Evolutionary conservation across 2,888 invertebrate genomes (phyloP).

Genomic region (Automeris io): DNA sequence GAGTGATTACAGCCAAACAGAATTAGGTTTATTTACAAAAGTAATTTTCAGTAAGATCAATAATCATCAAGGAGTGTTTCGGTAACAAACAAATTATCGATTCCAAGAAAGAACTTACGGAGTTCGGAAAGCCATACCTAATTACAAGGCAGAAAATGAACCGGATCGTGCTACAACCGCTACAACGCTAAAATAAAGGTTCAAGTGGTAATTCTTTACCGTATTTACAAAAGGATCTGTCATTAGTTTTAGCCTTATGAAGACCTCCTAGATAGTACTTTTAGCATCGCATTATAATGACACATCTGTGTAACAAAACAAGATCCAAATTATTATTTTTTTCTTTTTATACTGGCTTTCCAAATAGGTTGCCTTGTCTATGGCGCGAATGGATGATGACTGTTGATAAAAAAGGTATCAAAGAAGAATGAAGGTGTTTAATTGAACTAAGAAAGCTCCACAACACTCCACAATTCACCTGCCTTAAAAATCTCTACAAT

Average conservation of each 20-base stretch:
- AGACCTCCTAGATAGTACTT: constrained; percentile 38
- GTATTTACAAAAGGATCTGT: constrained; percentile 49
- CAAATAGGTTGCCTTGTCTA: no score
- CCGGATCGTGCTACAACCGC: constrained; percentile 32
- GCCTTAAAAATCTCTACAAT: no score
- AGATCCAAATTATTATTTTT: no score
- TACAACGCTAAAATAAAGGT: constrained; percentile 43
- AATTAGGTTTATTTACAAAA: constrained; percentile 6
- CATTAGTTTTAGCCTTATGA: constrained; percentile 41
- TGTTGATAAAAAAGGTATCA: no score
- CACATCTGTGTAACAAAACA: no score
- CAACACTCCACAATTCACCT: no score
- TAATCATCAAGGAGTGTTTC: constrained; percentile 15
- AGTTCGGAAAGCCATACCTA: constrained; percentile 36
- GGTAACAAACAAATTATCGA: constrained; percentile 31
- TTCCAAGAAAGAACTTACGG: constrained; percentile 35
- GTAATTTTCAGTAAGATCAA: constrained; percentile 4
- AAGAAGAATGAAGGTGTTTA: no score
- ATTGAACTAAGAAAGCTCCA: no score
- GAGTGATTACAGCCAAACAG: constrained; percentile 4
- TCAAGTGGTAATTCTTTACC: constrained; percentile 42
- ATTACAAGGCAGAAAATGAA: constrained; percentile 61
- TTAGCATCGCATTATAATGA: no score
- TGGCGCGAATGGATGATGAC: no score
- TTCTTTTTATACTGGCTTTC: no score